These are phyloP conservation scores for Amaurobius ferox DNA, from an alignment of 2,888 invertebrate species.

Conservation along the genomic window DNA sequence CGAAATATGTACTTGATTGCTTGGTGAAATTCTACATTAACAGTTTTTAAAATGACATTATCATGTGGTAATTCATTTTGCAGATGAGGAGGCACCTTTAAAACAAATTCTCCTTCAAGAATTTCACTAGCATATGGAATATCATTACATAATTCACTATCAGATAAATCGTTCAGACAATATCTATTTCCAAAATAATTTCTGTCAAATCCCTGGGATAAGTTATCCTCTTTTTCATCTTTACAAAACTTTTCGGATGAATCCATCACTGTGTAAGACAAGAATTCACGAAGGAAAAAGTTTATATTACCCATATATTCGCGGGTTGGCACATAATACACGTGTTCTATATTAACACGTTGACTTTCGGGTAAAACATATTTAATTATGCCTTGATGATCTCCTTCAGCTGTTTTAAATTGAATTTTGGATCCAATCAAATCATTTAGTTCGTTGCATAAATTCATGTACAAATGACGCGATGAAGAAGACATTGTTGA, in stretches of 20 bases:
- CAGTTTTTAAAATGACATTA: background rate
- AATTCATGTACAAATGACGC: too few species aligned
- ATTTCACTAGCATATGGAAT: background rate
- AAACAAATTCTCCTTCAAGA: background rate
- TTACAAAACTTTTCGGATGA: background rate
- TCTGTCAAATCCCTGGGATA: too few species aligned
- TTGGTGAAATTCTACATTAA: slow-evolving; percentile 8
- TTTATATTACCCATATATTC: background rate
- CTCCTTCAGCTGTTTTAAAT: background rate
- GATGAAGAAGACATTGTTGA: too few species aligned
- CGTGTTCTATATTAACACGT: background rate
- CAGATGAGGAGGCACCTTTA: background rate
- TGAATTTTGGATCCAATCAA: background rate
- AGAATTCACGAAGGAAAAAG: background rate
- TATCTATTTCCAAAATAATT: too few species aligned
- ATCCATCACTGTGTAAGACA: background rate
- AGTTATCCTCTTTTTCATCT: background rate
- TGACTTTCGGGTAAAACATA: background rate
- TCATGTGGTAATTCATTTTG: background rate
- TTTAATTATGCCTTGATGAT: background rate
- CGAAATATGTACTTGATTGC: slow-evolving; percentile 1
- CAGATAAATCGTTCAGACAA: background rate
- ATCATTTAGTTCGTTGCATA: background rate
- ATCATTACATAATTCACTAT: background rate
- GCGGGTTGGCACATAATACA: background rate